Base-by-base conservation (phyloP, 2,888 invertebrate species). In the Melinaea marsaeus region DNA sequence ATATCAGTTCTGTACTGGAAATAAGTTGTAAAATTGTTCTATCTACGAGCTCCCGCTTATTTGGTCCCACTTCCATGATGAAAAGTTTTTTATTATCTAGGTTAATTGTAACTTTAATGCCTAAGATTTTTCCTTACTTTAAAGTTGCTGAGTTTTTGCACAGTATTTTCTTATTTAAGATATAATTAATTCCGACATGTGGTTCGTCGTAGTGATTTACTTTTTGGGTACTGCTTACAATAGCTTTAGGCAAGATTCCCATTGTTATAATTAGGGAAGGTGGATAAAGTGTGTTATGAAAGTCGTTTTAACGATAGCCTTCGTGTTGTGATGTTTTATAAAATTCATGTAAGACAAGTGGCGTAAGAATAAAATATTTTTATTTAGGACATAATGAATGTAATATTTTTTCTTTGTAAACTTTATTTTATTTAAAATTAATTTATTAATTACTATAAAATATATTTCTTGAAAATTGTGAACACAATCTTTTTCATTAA, bases 141-240 rank as follows among this genome's bases (percentile, higher is more conserved):
- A 86, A 88, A 70, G 59, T 87, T 0, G 79, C 80, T 0, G 77
- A 83, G 67, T 45, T 79, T 0, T 58, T 86, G 1, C 88, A 88
- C 60, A 69, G 73, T 0, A 64, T 81, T 6, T 85, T 76, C 64
- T 64, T 88, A 13, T 69, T 77, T 5, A 71, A 79, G 62, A 72
- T 80, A 22, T 65, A 0, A 73, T 80, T 7, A 68, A 81, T 2
- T 64, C 78, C n/a, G 86, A 88, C 60, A 72, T 85, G 68, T 88
- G 86, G 85, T 86, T 84, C 57, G 74, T 83, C 22, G 45, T 83
- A 1, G 58, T 84, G 0, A 73, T 82, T 65, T 76, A 73, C 56
- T 79, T 84, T 42, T 76, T 81, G 37, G 80, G 83, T 59, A 65
- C 69, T 9, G 76, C 83, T 0, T 73, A 72, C 60, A 81, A 85